phyloP scores from a whole-genome alignment of 92 coral and sea anemone genomes.

The Parazoanthus swiftii region DNA sequence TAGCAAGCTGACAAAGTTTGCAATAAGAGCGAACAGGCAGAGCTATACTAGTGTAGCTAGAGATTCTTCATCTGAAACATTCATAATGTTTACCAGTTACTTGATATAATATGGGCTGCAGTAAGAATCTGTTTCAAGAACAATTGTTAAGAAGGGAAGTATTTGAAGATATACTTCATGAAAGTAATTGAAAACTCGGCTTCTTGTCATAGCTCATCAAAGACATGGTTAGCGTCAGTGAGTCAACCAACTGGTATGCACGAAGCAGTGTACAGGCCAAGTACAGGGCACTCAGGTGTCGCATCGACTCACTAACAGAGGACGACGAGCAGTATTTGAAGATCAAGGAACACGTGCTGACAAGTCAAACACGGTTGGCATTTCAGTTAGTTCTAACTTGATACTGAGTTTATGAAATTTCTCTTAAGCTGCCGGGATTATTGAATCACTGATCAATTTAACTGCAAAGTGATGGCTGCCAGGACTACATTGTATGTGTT shows the following conservation, averaged over 20 bases:
- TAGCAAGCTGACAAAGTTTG: too few relatives aligned
- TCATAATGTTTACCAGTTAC: too few relatives aligned
- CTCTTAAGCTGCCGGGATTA: too few relatives aligned
- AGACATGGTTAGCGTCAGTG: slow-evolving; percentile 86
- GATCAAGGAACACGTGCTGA: slow-evolving; percentile 50
- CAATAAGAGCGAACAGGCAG: too few relatives aligned
- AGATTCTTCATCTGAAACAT: too few relatives aligned
- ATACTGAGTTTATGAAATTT: background rate
- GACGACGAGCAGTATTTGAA: slow-evolving; percentile 52
- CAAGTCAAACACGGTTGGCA: slow-evolving; percentile 68
- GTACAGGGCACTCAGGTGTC: slow-evolving; percentile 82
- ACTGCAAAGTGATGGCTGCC: background rate
- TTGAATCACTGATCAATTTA: background rate
- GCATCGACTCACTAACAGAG: slow-evolving; percentile 59
- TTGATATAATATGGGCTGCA: too few relatives aligned
- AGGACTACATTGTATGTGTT: background rate
- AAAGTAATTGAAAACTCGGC: background rate
- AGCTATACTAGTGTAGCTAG: too few relatives aligned
- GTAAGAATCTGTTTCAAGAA: too few relatives aligned
- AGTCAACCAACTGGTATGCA: slow-evolving; percentile 76
- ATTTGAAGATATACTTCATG: too few relatives aligned
- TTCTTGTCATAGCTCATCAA: slow-evolving; percentile 72
- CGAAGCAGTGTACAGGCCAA: slow-evolving; percentile 69
- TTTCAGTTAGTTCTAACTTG: background rate
- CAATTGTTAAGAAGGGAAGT: too few relatives aligned